A percentile compares a stretch with the other conserved stretches of the same genome.
These are phyloP conservation scores for Anableps anableps DNA, from an alignment of 2,797 vertebrate genomes.

Conservation along the genomic window DNA sequence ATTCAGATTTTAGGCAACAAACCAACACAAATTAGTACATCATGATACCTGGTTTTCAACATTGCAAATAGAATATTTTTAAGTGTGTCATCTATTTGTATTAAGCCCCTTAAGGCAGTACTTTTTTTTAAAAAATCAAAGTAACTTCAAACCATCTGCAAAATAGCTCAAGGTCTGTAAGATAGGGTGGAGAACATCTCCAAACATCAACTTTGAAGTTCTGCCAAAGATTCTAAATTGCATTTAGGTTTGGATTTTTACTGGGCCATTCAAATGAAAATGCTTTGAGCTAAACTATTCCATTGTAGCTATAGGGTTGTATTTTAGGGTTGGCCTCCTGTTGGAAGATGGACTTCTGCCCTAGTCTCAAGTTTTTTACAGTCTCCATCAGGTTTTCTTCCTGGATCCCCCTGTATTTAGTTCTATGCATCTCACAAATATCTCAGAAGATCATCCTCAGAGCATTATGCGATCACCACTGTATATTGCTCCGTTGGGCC, in stretches of 20 bases:
- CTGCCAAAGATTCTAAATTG: not conserved
- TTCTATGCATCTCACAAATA: not conserved
- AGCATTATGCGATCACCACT: not conserved
- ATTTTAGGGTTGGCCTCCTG: not conserved
- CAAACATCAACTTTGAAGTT: not conserved
- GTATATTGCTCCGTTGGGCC: not conserved
- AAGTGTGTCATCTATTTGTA: not conserved
- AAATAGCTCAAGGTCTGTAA: not conserved
- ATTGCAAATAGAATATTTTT: not conserved
- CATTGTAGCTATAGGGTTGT: not conserved
- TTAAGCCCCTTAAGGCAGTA: not conserved
- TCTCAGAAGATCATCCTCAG: not conserved
- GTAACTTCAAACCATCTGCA: not conserved
- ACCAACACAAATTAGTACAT: not conserved
- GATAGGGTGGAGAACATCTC: not conserved
- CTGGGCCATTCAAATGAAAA: not conserved
- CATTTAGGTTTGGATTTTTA: not conserved
- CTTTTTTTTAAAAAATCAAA: not conserved
- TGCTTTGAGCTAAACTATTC: not conserved
- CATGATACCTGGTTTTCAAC: not conserved
- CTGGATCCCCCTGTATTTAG: not conserved
- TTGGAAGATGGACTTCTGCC: not conserved
- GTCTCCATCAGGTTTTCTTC: not conserved
- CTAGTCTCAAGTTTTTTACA: not conserved
- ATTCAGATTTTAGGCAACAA: not conserved